Conservation (phyloP, 2,797 vertebrate genomes). For the Dermochelys coriacea region DNA sequence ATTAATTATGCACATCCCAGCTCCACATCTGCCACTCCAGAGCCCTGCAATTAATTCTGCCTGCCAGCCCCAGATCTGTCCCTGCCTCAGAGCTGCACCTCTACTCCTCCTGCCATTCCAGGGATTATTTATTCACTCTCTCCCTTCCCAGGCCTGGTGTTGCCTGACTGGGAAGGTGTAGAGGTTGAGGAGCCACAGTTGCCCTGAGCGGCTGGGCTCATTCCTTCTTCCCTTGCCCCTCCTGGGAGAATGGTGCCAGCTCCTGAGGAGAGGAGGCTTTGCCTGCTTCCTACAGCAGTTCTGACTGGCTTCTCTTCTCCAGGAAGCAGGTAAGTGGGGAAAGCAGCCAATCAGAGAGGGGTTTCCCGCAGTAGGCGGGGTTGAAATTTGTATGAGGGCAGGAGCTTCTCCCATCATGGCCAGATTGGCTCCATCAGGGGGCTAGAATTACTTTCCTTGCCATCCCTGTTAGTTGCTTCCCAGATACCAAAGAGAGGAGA, state of each 20-base stretch:
- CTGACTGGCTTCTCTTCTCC: not conserved
- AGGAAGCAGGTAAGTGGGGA: no score
- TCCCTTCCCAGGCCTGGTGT: not conserved
- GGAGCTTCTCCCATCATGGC: not conserved
- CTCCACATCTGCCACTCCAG: not conserved
- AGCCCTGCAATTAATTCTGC: no score
- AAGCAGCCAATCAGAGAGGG: not conserved
- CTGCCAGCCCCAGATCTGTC: not conserved
- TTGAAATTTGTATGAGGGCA: not conserved
- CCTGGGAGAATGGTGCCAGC: not conserved
- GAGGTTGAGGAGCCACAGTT: not conserved
- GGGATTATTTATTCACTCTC: not conserved
- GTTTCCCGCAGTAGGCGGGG: not conserved
- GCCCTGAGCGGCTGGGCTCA: not conserved
- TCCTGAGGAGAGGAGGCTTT: not conserved
- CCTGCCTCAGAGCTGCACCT: not conserved
- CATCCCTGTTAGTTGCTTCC: not conserved
- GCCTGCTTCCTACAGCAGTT: not conserved
- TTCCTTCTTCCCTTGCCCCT: not conserved
- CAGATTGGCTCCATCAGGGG: not conserved
- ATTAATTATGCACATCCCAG: not conserved
- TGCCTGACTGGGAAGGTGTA: not conserved
- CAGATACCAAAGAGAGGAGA: not conserved
- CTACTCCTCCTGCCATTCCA: not conserved
- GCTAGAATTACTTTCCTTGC: not conserved